Conservation (phyloP, 2,888 invertebrate species). For the Microdon myrmicae region DNA sequence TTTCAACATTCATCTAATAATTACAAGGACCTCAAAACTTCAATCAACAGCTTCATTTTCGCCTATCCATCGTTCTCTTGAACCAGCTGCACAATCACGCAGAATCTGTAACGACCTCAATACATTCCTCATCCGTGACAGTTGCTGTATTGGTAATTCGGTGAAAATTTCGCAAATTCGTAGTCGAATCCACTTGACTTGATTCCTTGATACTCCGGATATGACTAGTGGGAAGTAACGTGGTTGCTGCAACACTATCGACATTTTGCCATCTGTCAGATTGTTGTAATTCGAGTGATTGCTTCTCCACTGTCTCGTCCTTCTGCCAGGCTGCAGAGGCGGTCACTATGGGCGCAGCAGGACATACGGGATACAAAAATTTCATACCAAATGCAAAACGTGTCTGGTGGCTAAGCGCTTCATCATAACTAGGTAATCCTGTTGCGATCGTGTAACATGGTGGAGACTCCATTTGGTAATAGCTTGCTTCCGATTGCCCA, state of each 20-base stretch:
- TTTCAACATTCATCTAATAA: too few species aligned
- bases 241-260: conserved; percentile 37
- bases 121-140: conserved; percentile 16
- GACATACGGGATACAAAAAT: conserved; percentile 62
- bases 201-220: conserved; percentile 39
- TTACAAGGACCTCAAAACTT: too few species aligned
- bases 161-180: conserved; percentile 23
- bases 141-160: neutral
- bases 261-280: conserved; percentile 40
- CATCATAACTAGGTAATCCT: conserved; percentile 73
- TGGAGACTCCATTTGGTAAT: conserved; percentile 69
- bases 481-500: conserved; percentile 57
- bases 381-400: conserved; percentile 61
- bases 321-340: conserved; percentile 58
- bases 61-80: too few species aligned
- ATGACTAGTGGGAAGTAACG: conserved; percentile 47
- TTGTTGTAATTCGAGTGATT: conserved; percentile 23
- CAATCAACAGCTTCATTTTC: too few species aligned
- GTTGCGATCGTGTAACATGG: conserved; percentile 75
- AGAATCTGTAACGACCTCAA: conserved; percentile 36
- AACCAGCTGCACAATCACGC: too few species aligned
- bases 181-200: conserved; percentile 26
- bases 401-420: conserved; percentile 71
- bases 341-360: conserved; percentile 56
- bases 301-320: conserved; percentile 53